These are phyloP conservation scores for Mus musculus DNA, from an alignment of 2,113 vertebrate genomes.

Conservation along the genomic window DNA sequence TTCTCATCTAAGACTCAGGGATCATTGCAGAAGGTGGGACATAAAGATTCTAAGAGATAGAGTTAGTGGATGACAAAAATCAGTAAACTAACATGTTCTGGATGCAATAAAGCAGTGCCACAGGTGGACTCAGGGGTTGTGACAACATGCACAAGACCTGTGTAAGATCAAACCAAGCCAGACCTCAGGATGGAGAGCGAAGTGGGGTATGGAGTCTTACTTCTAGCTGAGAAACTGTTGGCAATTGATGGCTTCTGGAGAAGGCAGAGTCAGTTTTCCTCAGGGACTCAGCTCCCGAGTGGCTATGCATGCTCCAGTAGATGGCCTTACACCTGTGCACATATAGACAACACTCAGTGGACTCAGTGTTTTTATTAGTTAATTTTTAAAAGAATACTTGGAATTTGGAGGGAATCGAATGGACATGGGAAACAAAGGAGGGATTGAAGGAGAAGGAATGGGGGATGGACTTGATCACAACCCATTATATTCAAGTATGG, in stretches of 20 bases:
- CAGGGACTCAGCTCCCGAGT: too few species aligned
- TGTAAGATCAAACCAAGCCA: background rate
- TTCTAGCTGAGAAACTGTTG: background rate
- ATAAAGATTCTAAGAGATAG: background rate
- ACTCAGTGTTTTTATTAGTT: background rate
- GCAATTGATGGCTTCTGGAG: background rate
- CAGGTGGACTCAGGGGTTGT: too few species aligned
- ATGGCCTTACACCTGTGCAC: background rate
- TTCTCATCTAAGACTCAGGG: too few species aligned
- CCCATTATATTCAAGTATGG: background rate
- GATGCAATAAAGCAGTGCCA: background rate
- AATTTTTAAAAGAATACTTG: background rate
- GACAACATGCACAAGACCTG: background rate
- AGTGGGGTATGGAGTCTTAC: background rate
- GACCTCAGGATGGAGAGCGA: background rate
- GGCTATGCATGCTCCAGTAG: background rate
- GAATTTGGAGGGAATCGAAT: background rate
- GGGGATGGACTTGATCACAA: background rate
- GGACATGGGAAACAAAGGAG: background rate
- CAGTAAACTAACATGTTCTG: background rate
- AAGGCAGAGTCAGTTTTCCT: background rate
- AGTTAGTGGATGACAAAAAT: background rate
- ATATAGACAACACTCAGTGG: background rate
- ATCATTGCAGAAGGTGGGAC: background rate
- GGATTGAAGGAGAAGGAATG: background rate